Conservation (phyloP, 2,113 vertebrate genomes). For the Taurulus bubalis region DNA sequence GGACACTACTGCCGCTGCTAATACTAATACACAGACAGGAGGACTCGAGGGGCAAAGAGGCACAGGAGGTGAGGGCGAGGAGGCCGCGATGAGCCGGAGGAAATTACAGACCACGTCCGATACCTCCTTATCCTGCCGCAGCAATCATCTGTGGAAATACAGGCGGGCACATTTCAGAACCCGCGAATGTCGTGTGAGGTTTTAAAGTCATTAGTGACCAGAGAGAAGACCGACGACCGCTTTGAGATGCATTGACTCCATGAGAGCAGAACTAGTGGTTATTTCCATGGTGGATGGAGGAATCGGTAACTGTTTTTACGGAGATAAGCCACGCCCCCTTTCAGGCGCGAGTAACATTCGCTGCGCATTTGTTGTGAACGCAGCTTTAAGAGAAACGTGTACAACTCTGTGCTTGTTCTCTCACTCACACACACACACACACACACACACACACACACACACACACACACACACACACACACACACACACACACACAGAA, state of each 20-base stretch:
- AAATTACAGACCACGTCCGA: constrained; percentile 43
- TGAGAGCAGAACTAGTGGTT: too few species aligned
- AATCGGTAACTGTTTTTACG: too few species aligned
- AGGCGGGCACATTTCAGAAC: background rate
- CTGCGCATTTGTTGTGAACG: too few species aligned
- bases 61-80: constrained; percentile 68
- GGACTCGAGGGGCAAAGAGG: constrained; percentile 64
- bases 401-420: background rate
- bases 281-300: too few species aligned
- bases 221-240: background rate
- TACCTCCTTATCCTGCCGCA: constrained; percentile 11
- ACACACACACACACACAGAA: constrained; percentile 39
- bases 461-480: background rate
- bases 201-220: background rate
- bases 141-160: constrained; percentile 2
- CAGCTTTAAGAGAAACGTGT: background rate
- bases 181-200: background rate
- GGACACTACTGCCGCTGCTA: constrained; percentile 86
- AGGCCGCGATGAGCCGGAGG: constrained; percentile 47
- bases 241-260: background rate
- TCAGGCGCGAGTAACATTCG: too few species aligned
- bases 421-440: constrained; percentile 15
- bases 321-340: too few species aligned
- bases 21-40: constrained; percentile 83
- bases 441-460: background rate